These are phyloP conservation scores for Syritta pipiens DNA, from an alignment of 2,888 invertebrate species.

Conservation along the genomic window DNA sequence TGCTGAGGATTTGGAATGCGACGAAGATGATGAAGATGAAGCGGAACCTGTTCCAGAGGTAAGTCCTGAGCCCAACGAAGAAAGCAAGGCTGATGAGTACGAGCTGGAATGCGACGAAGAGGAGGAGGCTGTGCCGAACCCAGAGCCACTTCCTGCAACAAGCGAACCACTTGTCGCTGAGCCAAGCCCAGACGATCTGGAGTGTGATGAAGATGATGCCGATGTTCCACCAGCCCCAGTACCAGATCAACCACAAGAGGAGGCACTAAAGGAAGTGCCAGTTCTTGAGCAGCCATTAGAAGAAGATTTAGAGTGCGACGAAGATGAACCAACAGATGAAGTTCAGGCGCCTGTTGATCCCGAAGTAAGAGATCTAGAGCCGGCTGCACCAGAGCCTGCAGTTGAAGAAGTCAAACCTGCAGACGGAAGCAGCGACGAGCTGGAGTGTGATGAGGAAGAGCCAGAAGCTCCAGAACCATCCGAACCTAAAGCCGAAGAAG, in stretches of 20 bases:
- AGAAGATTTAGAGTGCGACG: too few species aligned
- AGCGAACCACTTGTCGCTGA: too few species aligned
- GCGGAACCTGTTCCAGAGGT: neutral
- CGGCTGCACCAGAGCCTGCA: neutral
- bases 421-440: neutral
- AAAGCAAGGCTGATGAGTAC: neutral
- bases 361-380: neutral
- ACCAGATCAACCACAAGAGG: too few species aligned
- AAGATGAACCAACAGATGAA: neutral
- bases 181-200: neutral
- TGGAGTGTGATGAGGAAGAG: neutral
- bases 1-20: slow-evolving; percentile 1
- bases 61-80: neutral
- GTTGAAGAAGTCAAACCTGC: neutral
- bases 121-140: neutral
- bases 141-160: neutral
- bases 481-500: neutral
- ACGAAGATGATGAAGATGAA: neutral
- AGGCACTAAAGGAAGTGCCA: neutral
- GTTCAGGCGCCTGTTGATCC: neutral
- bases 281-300: neutral
- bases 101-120: slow-evolving; percentile 1
- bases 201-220: slow-evolving; percentile 15
- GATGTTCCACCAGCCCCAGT: neutral
- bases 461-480: neutral